Conservation (phyloP, 2,797 vertebrate species). For the Peromyscus attwateri region DNA sequence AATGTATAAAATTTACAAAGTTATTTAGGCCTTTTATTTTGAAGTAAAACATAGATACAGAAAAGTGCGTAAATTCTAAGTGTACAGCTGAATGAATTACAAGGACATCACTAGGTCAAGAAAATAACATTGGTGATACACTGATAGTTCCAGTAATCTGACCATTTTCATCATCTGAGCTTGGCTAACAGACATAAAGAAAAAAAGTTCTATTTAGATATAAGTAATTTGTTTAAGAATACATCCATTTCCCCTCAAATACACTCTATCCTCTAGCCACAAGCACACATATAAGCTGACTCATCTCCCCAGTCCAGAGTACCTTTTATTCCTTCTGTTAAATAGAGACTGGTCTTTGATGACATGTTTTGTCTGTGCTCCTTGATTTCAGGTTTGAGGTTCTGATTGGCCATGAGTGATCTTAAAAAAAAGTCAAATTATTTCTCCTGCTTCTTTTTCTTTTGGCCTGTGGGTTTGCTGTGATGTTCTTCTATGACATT, state of each 20-base stretch:
- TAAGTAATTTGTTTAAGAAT: constrained; percentile 14
- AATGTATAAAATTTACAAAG: background rate
- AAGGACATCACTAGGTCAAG: background rate
- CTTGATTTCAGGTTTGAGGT: background rate
- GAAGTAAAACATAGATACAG: background rate
- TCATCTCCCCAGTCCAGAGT: too few species aligned
- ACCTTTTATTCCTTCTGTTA: background rate
- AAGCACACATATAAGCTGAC: background rate
- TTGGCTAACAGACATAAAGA: background rate
- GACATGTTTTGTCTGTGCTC: background rate
- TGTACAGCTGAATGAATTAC: background rate
- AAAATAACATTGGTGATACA: background rate
- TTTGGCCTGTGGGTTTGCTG: background rate
- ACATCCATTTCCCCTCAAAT: background rate
- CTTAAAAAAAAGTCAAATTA: background rate
- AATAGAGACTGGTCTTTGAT: background rate
- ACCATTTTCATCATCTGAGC: background rate
- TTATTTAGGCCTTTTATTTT: background rate
- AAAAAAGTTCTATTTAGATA: background rate
- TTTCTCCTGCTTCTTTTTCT: background rate
- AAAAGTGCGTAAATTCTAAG: background rate
- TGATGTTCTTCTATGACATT: background rate
- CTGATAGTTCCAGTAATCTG: background rate
- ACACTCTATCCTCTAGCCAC: background rate
- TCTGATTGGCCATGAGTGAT: background rate